Conservation (phyloP, 2,113 vertebrate species). For the Nothocercus nigrocapillus region DNA sequence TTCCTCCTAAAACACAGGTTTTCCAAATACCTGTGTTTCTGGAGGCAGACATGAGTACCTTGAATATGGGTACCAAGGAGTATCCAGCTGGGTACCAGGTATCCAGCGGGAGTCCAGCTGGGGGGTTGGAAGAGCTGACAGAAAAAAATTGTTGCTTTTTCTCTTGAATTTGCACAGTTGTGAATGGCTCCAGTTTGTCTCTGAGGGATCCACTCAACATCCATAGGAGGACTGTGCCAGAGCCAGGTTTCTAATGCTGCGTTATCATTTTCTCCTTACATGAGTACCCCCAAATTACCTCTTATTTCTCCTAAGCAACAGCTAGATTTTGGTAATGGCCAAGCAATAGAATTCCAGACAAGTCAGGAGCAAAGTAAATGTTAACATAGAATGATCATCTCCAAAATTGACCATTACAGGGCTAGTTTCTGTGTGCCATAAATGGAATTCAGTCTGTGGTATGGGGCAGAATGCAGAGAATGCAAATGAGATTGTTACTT, state of each 20-base stretch:
- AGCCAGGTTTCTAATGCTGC: not conserved
- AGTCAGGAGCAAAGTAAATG: not conserved
- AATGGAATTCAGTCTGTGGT: not conserved
- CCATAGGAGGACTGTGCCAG: not conserved
- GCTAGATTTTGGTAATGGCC: fast-evolving
- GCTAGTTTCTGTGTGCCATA: not conserved
- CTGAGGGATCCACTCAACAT: not conserved
- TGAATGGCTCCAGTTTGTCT: not conserved
- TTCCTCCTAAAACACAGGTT: no score
- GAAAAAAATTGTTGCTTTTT: not conserved
- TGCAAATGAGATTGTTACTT: not conserved
- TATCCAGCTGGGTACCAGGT: not conserved
- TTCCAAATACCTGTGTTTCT: not conserved
- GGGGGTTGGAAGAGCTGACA: not conserved
- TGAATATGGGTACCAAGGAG: not conserved
- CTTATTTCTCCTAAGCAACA: not conserved
- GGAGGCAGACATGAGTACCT: not conserved
- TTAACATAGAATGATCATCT: not conserved
- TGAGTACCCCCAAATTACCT: not conserved
- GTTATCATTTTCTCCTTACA: not conserved
- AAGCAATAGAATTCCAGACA: not conserved
- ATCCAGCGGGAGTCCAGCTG: fast-evolving
- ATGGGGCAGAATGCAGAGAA: not conserved
- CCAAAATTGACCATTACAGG: not conserved
- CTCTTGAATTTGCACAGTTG: not conserved